Evolutionary conservation across 2,888 invertebrate species (phyloP), one percentile per base, ranked within the genome.

Genomic region (Rhamphomyia laevipes): DNA sequence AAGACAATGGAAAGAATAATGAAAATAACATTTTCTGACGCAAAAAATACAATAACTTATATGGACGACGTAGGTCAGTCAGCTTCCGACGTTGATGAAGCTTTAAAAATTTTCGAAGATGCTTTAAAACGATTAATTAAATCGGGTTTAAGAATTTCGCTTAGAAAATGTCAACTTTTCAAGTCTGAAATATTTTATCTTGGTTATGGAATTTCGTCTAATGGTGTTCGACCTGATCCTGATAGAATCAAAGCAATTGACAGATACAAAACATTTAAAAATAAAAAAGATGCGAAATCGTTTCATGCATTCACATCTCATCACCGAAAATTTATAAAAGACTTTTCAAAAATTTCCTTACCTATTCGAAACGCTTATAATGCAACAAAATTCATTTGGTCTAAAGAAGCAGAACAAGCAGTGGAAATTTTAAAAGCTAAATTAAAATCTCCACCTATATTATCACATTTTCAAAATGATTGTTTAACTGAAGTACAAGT

Each of bases 151-250:
- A 13, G n/a, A 27, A 46, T 40, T 17, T 40, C 40, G 12, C 17
- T 30, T 9, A 21, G 35, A 35, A 37, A 44, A 44, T 38, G 48
- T 16, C 48, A 48, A 48, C 13, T 44, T 2, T 43, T 48, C 18
- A 37, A 48, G 30, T 9, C 10, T 6, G 44, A 48, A 43, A 48
- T 48, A 30, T 48, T 44, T 17, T 48, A 44, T 17, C 18, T 48
- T 5, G 48, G 48, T n/a, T 48, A 48, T 27, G 38, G 38, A 10
- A 48, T 44, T 5, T 47, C 47, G 4, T 15, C 48, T 1, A 17
- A 23, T 17, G 48, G 23, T 7, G 42, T 47, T 6, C 21, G 15
- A 31, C 47, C 47, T 5, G 42, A 16, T 33, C 42, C 40, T 4
- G 6, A 4, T 5, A 3, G 33, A 6, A 27, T 40, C 9, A 40